Conservation (phyloP, 2,113 vertebrate genomes). For the Caloenas nicobarica region DNA sequence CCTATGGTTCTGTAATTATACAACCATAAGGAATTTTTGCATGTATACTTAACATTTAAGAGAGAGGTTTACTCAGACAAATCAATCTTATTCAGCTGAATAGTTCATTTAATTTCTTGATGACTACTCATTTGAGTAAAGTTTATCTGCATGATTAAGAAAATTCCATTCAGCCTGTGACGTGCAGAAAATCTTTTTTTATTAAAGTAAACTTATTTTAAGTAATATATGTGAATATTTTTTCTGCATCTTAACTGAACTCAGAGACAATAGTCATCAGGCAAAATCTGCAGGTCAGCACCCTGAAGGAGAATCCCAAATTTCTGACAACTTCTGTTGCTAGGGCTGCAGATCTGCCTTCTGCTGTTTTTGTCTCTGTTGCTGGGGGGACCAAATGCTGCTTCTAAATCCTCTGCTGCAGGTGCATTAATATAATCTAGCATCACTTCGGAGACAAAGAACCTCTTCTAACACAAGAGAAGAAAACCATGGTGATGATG, state of each 20-base stretch:
- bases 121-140: neutral
- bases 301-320: constrained; percentile 8
- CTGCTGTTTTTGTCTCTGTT: constrained; percentile 45
- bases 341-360: constrained; percentile 50
- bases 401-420: constrained; percentile 52
- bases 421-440: constrained; percentile 45
- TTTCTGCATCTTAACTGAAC: neutral
- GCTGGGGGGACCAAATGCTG: constrained; percentile 47
- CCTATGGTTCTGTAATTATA: neutral
- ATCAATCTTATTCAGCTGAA: neutral
- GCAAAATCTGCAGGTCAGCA: neutral
- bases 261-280: neutral
- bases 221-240: neutral
- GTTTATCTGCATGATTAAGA: neutral
- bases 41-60: neutral
- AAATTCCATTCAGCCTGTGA: neutral
- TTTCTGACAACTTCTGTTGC: constrained; percentile 45
- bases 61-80: neutral
- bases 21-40: neutral
- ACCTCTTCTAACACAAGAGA: neutral
- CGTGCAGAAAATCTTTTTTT: neutral
- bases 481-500: constrained; percentile 26
- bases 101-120: neutral
- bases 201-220: neutral
- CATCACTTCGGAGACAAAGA: constrained; percentile 40